Evolutionary conservation across 1,140 invertebrate species (phyloP).

Genomic region (Drosophila lacteicornis): DNA sequence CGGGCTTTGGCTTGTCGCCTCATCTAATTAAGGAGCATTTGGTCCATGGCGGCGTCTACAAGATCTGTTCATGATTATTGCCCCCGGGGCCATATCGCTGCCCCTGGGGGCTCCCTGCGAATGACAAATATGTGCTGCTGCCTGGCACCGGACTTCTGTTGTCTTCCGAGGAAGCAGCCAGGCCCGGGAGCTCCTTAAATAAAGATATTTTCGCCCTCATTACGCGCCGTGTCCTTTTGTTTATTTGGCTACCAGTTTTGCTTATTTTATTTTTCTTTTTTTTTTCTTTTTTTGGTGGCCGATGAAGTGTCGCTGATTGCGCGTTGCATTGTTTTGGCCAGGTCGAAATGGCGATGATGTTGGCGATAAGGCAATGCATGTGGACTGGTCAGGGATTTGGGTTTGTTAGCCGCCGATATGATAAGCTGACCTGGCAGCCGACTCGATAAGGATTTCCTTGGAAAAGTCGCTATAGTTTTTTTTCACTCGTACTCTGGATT

Average conservation of each 20-base stretch:
- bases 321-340: constrained; percentile 79
- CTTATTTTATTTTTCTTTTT: constrained; percentile 4
- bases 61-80: constrained; percentile 79
- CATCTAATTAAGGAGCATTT: constrained; percentile 83
- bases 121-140: constrained; percentile 75
- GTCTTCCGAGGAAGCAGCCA: constrained; percentile 67
- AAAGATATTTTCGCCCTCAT: constrained; percentile 83
- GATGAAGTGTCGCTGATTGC: constrained; percentile 84
- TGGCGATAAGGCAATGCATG: constrained; percentile 67
- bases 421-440: constrained; percentile 42
- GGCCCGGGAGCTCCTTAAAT: constrained; percentile 66
- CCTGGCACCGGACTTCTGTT: constrained; percentile 31
- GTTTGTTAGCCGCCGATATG: constrained; percentile 61
- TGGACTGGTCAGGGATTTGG: constrained; percentile 54
- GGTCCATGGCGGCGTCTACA: constrained; percentile 64
- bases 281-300: constrained; percentile 44
- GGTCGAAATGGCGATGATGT: constrained; percentile 55
- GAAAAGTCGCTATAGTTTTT: constrained; percentile 41
- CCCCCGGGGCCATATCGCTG: constrained; percentile 65
- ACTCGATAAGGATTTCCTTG: constrained; percentile 55
- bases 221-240: constrained; percentile 80
- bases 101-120: constrained; percentile 58
- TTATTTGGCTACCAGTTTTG: constrained; percentile 50
- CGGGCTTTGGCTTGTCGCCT: constrained; percentile 64
- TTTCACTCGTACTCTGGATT: constrained; percentile 9